Evolutionary conservation across 2,797 vertebrate species (phyloP).

Genomic region (Phyllotis vaccarum): DNA sequence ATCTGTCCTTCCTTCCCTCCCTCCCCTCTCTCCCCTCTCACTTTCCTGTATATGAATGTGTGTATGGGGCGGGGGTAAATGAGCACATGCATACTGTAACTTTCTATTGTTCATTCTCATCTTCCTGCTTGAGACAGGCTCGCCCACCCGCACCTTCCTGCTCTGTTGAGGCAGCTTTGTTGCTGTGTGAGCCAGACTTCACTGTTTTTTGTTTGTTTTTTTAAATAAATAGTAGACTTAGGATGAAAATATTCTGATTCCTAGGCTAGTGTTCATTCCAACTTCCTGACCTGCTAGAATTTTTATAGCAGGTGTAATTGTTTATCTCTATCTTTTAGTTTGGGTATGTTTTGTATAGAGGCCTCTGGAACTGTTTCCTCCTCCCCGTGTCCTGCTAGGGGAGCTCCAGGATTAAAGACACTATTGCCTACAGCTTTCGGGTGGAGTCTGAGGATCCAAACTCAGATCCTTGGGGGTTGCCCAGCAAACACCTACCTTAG

Average conservation of each 20-base stretch:
- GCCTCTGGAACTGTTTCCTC: no score
- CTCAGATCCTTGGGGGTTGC: not conserved
- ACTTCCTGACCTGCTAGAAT: not conserved
- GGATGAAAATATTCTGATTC: slow-evolving; percentile 39
- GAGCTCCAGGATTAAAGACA: not conserved
- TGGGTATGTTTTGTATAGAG: no score
- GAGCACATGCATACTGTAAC: not conserved
- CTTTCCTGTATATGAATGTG: not conserved
- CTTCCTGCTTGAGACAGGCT: not conserved
- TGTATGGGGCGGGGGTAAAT: not conserved
- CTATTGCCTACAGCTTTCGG: no score
- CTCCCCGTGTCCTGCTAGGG: not conserved
- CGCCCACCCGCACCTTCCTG: no score
- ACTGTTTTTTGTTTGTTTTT: not conserved
- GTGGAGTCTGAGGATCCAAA: not conserved
- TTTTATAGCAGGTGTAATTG: not conserved
- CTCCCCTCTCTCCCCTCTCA: fast-evolving
- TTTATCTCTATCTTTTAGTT: not conserved
- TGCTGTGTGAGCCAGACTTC: not conserved
- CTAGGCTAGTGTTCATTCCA: not conserved
- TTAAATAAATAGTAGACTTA: not conserved
- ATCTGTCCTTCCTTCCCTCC: fast-evolving
- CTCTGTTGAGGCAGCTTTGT: not conserved
- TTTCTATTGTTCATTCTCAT: no score
- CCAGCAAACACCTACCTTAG: not conserved